phyloP scores from a whole-genome alignment of 2,113 vertebrate genomes.

The Lepidothrix coronata region DNA sequence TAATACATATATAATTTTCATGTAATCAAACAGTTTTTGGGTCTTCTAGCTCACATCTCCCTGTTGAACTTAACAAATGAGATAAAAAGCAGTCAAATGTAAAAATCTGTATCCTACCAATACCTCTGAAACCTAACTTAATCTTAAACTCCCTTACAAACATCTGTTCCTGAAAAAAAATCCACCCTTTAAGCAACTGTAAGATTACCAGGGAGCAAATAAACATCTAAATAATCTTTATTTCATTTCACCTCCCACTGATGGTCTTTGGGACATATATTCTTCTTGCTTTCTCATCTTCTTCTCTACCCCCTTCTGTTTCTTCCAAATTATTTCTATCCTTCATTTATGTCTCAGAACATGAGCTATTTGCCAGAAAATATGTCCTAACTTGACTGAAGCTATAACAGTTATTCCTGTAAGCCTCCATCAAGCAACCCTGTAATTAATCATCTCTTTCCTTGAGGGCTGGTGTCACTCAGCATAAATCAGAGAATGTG shows the following conservation, averaged over 20 bases:
- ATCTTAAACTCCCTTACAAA: slow-evolving; percentile 1
- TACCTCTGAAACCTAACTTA: neutral
- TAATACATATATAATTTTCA: neutral
- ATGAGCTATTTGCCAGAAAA: neutral
- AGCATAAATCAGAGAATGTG: neutral
- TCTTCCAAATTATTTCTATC: neutral
- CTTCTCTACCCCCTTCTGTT: neutral
- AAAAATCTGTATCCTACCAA: neutral
- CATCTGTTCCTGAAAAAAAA: neutral
- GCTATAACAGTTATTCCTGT: neutral
- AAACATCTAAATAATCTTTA: neutral
- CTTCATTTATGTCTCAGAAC: neutral
- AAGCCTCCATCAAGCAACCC: neutral
- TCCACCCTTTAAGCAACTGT: neutral
- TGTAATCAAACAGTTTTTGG: neutral
- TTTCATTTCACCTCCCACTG: neutral
- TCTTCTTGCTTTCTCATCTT: neutral
- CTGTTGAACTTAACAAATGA: neutral
- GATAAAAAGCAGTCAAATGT: neutral
- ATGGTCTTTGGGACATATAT: neutral
- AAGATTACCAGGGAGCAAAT: neutral
- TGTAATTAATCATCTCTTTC: neutral
- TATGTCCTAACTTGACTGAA: neutral
- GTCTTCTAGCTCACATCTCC: neutral
- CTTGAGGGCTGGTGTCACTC: neutral